Evolutionary conservation across 2,888 invertebrate genomes (phyloP).

Genomic region (Cephonodes hylas): DNA sequence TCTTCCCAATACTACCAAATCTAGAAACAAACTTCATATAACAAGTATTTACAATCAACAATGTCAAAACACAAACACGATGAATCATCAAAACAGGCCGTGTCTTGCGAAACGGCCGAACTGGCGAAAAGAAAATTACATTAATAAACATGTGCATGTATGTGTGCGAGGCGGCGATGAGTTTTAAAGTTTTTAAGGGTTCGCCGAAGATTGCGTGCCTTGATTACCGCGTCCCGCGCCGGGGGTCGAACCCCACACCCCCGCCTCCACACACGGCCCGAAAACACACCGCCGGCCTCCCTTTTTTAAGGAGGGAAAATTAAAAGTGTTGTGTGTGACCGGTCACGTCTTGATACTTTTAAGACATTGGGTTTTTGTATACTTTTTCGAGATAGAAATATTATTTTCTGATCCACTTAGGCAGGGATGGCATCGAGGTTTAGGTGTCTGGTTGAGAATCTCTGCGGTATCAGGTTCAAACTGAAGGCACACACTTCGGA

Average conservation of each 20-base stretch:
- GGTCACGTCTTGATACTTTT: conserved; percentile 60
- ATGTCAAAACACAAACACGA: not conserved
- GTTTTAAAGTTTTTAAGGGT: conserved; percentile 84
- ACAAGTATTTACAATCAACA: too few relatives aligned
- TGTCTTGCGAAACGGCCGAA: not conserved
- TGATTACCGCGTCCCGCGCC: conserved; percentile 77
- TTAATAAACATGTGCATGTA: conserved; percentile 45
- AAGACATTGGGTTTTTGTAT: conserved; percentile 41
- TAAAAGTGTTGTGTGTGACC: conserved; percentile 66
- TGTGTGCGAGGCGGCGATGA: conserved; percentile 70
- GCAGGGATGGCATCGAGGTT: too few relatives aligned
- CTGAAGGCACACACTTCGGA: too few relatives aligned
- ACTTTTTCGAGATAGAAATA: not conserved
- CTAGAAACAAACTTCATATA: too few relatives aligned
- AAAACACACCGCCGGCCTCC: conserved; percentile 73
- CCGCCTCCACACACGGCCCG: conserved; percentile 57
- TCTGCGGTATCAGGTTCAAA: too few relatives aligned
- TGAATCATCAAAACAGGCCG: not conserved
- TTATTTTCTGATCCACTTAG: too few relatives aligned
- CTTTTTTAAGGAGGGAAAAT: conserved; percentile 81
- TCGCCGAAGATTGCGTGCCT: conserved; percentile 84
- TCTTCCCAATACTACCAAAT: too few relatives aligned
- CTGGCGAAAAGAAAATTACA: conserved; percentile 47
- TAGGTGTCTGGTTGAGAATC: too few relatives aligned
- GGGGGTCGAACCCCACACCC: conserved; percentile 21